Evolutionary conservation across 2,797 vertebrate species (phyloP).

Genomic region (Lacerta bilineata): DNA sequence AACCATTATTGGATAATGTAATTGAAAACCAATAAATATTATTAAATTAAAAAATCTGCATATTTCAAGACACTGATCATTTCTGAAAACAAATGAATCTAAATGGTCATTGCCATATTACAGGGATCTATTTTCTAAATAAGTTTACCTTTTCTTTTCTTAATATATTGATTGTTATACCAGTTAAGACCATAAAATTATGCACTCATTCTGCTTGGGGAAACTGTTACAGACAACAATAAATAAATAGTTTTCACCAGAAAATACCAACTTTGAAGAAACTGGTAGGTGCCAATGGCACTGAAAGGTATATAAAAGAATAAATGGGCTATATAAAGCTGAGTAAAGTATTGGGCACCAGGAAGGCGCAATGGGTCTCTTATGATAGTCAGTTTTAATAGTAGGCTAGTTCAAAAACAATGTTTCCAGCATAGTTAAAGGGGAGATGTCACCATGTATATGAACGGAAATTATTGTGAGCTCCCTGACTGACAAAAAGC

Average conservation of each 20-base stretch:
- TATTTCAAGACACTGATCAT: slow-evolving; percentile 5
- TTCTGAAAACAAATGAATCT: slow-evolving; percentile 21
- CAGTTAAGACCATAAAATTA: neutral
- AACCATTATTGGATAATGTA: too few species aligned
- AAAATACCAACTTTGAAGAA: neutral
- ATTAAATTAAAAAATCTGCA: neutral
- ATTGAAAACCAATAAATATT: too few species aligned
- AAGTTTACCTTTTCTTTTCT: neutral
- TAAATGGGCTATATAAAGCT: neutral
- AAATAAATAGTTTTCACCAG: neutral
- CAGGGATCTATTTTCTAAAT: neutral
- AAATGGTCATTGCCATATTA: neutral
- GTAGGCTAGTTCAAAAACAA: neutral
- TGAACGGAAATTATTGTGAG: neutral
- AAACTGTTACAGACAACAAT: neutral
- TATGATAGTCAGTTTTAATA: neutral
- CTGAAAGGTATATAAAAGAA: neutral
- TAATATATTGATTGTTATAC: slow-evolving; percentile 2
- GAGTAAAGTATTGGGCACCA: neutral
- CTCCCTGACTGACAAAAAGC: neutral
- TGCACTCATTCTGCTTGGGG: neutral
- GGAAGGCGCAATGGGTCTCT: neutral
- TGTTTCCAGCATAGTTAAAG: neutral
- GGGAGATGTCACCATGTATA: too few species aligned
- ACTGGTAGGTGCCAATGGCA: neutral